Base-by-base conservation (phyloP, 2,797 vertebrate genomes). In the Takifugu rubripes region DNA sequence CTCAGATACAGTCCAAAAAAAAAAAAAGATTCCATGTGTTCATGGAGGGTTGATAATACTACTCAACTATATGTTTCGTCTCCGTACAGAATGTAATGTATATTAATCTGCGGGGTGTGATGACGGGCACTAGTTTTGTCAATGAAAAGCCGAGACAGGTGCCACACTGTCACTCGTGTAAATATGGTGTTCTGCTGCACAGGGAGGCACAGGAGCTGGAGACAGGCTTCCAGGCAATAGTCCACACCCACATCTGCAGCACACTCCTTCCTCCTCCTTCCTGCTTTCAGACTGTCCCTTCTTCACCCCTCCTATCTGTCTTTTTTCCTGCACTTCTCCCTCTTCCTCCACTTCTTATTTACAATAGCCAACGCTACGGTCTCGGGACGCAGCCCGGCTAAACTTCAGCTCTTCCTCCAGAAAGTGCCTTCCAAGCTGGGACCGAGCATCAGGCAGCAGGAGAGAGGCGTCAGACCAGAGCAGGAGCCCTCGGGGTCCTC, bases 341-440 rank as follows among this genome's bases (percentile, higher is more conserved):
- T 60, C 45, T 8, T 54, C 50, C 57, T 53, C 56, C 56, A 40
- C 16, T 72, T 64, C 73, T 67, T 71, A 81, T 75, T 80, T 76
- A 76, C 75, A 82, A 91, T 90, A 89, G 89, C 91, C 57, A 79
- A 90, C 76, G 77, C 84, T 72, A 77, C 89, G 82, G 82, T 90
- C 56, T 88, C 85, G 1, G 52, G 88, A 68, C 77, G 54, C 64
- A 81, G 75, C 72, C 72, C 87, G 14, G 61, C 78, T 88, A 87
- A 90, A 77, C 83, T 62, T 40, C 75, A 79, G 51, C 71, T 87
- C 53, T 87, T 91, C 56, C 69, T 89, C 11, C 90, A 92, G 90
- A 85, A 76, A 29, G 78, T 87, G 46, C 87, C 91, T 40, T 85
- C 90, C 70, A 86, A 88, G 65, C 62, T 77, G 72, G 84, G 79